A percentile compares a stretch with the other conserved stretches of the same genome.
phyloP scores from a whole-genome alignment of 2,797 vertebrate species.

The Phrynocephalus guinanensis region DNA sequence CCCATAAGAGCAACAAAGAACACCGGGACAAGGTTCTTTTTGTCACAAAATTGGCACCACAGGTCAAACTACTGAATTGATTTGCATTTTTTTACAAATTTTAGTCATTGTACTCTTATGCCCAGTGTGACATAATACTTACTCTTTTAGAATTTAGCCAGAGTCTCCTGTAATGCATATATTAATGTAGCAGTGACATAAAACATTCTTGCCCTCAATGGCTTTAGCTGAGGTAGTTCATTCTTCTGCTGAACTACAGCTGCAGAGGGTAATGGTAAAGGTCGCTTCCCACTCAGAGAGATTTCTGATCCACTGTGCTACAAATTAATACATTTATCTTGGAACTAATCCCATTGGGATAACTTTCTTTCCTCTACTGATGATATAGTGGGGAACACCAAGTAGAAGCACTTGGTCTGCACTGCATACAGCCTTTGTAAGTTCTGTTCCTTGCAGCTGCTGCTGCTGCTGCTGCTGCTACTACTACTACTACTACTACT shows the following conservation, averaged over 20 bases:
- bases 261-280: slow-evolving; percentile 17
- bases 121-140: slow-evolving; percentile 2
- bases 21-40: slow-evolving; percentile 6
- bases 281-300: slow-evolving; percentile 18
- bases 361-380: slow-evolving; percentile 35
- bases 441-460: background rate
- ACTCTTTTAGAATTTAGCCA: slow-evolving; percentile 33
- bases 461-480: background rate
- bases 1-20: slow-evolving; percentile 1
- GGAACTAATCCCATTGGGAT: background rate
- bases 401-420: background rate
- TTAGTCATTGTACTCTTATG: background rate
- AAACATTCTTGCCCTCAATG: slow-evolving; percentile 8
- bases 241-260: slow-evolving; percentile 21
- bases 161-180: background rate
- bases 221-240: background rate
- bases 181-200: slow-evolving; percentile 32
- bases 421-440: background rate
- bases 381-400: slow-evolving; percentile 24
- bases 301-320: slow-evolving; percentile 28
- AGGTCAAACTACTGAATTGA: slow-evolving; percentile 33
- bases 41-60: slow-evolving; percentile 2
- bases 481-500: too few species aligned
- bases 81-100: background rate
- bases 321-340: slow-evolving; percentile 42